A percentile compares a stretch with the other conserved stretches of the same genome.
Evolutionary conservation across 2,797 vertebrate species (phyloP).

Genomic region (Tenualosa ilisha): DNA sequence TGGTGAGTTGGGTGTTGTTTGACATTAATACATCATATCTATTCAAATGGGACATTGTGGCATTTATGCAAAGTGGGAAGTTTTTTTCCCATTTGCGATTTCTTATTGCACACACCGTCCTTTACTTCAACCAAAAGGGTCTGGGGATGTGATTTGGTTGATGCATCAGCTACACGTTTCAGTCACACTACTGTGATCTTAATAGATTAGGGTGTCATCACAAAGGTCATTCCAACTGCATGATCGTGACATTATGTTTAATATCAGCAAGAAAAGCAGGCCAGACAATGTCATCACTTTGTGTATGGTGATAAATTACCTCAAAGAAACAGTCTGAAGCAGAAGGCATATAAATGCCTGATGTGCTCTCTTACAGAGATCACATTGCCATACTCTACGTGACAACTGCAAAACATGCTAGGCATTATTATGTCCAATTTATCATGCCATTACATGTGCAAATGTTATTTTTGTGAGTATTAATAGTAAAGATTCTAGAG

Average conservation of each 20-base stretch:
- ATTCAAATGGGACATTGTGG: background rate
- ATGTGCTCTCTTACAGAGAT: background rate
- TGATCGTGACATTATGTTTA: constrained; percentile 12
- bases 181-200: constrained; percentile 19
- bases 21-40: too few species aligned
- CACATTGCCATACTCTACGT: background rate
- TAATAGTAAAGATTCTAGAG: background rate
- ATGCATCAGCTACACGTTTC: constrained; percentile 52
- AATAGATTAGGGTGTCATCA: background rate
- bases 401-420: background rate
- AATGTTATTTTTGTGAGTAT: background rate
- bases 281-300: constrained; percentile 25
- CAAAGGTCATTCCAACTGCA: constrained; percentile 19
- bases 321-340: background rate
- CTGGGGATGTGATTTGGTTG: background rate
- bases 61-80: background rate
- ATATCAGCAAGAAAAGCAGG: constrained; percentile 33
- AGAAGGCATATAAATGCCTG: background rate
- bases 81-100: constrained; percentile 5
- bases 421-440: background rate
- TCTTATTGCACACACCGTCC: background rate
- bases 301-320: background rate
- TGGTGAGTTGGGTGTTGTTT: background rate
- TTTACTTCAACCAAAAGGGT: background rate
- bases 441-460: background rate